Evolutionary conservation across 2,888 invertebrate species (phyloP).

Genomic region (Microctonus aethiopoides): DNA sequence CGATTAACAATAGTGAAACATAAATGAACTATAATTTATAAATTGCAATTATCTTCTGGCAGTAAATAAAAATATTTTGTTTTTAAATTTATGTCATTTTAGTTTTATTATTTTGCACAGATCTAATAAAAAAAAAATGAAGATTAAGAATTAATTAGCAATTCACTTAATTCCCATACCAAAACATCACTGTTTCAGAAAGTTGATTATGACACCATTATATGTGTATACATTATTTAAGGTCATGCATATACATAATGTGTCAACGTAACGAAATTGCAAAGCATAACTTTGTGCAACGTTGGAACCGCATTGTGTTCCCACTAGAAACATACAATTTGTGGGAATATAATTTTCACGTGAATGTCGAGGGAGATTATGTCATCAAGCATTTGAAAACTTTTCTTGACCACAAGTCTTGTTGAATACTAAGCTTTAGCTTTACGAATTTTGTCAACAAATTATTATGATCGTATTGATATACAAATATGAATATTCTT

Average conservation of each 20-base stretch:
- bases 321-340: constrained; percentile 22
- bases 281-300: constrained; percentile 25
- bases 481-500: neutral
- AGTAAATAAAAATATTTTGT: neutral
- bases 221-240: neutral
- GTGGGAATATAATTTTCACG: constrained; percentile 23
- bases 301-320: constrained; percentile 4
- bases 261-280: constrained; percentile 25
- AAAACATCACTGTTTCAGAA: neutral
- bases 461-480: neutral
- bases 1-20: no score
- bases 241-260: constrained; percentile 11
- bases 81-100: neutral
- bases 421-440: neutral
- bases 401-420: neutral
- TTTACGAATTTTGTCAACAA: no score
- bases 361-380: neutral
- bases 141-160: no score
- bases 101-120: no score
- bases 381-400: neutral
- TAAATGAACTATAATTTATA: no score
- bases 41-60: neutral
- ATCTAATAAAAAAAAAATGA: no score
- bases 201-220: constrained; percentile 6
- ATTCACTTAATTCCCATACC: neutral